Conservation (phyloP, 2,113 vertebrate species). For the Prunella fulvescens region DNA sequence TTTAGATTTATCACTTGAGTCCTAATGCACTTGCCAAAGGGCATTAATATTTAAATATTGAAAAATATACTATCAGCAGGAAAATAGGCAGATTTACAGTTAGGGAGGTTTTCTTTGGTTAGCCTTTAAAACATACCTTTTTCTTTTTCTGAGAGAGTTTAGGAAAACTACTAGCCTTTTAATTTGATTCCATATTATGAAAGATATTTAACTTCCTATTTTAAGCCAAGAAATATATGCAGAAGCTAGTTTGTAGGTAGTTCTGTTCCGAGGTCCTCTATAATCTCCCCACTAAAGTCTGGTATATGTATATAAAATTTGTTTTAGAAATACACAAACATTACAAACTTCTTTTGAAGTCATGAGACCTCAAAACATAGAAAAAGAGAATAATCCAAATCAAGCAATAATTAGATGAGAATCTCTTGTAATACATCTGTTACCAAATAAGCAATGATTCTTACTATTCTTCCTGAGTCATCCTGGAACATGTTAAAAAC, state of each 20-base stretch:
- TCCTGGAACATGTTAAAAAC: neutral
- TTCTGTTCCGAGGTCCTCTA: neutral
- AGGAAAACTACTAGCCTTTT: neutral
- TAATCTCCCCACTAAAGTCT: neutral
- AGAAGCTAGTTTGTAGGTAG: neutral
- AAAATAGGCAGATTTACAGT: constrained; percentile 49
- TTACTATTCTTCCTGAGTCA: neutral
- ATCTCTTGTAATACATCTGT: neutral
- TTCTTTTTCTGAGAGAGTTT: neutral
- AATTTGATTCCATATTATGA: neutral
- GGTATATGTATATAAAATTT: neutral
- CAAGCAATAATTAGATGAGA: neutral
- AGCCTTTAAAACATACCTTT: neutral
- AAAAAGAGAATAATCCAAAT: neutral
- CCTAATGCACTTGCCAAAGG: constrained; percentile 69
- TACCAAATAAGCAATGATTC: neutral
- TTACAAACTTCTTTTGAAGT: neutral
- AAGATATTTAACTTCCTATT: neutral
- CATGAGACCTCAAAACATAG: neutral
- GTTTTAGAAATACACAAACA: neutral
- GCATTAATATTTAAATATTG: constrained; percentile 75
- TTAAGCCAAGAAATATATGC: neutral
- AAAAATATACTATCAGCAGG: constrained; percentile 61
- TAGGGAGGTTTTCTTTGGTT: neutral
- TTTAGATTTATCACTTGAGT: constrained; percentile 69